These are phyloP conservation scores for Nibea albiflora DNA, from an alignment of 2,113 vertebrate species.

Conservation along the genomic window DNA sequence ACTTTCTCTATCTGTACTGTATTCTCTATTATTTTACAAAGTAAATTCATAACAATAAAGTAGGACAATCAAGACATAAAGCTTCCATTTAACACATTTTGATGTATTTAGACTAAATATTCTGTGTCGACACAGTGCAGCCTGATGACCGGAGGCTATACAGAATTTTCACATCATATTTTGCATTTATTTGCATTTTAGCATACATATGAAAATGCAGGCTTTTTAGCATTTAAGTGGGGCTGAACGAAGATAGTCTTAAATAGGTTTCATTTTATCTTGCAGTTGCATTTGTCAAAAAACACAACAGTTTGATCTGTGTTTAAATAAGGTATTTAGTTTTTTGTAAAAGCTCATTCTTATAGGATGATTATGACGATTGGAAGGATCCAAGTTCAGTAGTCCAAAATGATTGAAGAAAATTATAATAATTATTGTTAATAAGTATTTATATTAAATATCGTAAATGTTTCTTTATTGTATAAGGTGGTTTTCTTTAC, in stretches of 20 bases:
- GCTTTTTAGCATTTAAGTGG: background rate
- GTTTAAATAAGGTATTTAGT: background rate
- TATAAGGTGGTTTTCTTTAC: background rate
- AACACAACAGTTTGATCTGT: too few relatives aligned
- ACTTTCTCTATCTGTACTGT: background rate
- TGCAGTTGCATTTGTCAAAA: background rate
- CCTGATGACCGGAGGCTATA: background rate
- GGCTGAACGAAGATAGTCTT: too few relatives aligned
- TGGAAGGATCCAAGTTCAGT: background rate
- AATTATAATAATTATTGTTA: too few relatives aligned
- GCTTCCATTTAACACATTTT: background rate
- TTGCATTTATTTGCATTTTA: background rate
- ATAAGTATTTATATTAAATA: background rate
- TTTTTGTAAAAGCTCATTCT: background rate
- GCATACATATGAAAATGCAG: background rate
- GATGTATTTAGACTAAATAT: background rate
- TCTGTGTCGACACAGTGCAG: background rate
- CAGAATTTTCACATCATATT: background rate
- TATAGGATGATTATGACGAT: background rate
- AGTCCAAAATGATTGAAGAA: background rate
- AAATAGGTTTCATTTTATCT: background rate
- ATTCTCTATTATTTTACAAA: background rate
- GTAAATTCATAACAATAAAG: background rate
- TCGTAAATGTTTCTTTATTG: background rate
- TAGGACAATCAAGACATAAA: too few relatives aligned